Evolutionary conservation across 2,797 vertebrate genomes (phyloP).

Genomic region (Malacoctenus gilli): DNA sequence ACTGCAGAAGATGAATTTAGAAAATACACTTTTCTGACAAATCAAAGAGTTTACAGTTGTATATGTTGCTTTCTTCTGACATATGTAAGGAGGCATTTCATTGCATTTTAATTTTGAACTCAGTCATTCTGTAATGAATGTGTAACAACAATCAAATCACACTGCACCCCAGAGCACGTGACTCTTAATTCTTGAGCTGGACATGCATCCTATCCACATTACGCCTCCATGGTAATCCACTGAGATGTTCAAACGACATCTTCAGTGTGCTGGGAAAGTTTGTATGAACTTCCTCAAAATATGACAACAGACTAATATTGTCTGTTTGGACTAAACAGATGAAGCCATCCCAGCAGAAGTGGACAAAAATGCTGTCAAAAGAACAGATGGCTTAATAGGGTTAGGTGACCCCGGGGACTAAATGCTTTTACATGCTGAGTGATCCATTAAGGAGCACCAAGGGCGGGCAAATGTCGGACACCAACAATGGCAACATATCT

Average conservation of each 20-base stretch:
- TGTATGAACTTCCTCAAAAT: conserved; percentile 6
- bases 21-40: too few species aligned
- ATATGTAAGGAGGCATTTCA: too few species aligned
- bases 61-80: too few species aligned
- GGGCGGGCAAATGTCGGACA: neutral
- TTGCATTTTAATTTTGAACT: too few species aligned
- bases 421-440: neutral
- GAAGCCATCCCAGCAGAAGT: neutral
- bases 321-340: neutral
- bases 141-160: conserved; percentile 1
- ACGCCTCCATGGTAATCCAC: neutral
- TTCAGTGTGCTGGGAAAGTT: too few species aligned
- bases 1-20: too few species aligned
- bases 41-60: too few species aligned
- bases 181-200: neutral
- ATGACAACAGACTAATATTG: neutral
- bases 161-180: neutral
- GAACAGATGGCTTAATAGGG: conserved; percentile 22
- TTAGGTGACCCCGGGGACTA: conserved; percentile 23
- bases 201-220: neutral
- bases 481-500: too few species aligned
- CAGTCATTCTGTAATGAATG: neutral
- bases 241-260: neutral
- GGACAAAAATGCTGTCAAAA: conserved; percentile 17
- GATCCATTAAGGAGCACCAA: neutral